Base-by-base conservation (phyloP, 1,140 invertebrate genomes). In the Magallana ariakensis region DNA sequence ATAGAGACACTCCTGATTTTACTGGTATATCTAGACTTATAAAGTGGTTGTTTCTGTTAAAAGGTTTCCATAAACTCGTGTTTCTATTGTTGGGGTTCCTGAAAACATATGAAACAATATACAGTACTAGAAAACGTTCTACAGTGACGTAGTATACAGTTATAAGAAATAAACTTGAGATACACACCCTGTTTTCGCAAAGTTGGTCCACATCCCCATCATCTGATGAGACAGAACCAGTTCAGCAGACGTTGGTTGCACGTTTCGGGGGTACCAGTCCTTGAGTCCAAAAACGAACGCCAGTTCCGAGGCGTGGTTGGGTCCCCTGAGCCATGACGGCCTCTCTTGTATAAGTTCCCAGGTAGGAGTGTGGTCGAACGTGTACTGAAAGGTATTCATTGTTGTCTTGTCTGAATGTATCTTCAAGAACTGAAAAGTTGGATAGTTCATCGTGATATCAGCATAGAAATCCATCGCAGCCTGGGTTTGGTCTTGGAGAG, bases 281-380 rank as follows among this genome's bases (percentile, higher is more conserved):
- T 75, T 16, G 6, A 90, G 62, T 19, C 89, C 88, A 87, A 92
- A 91, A 66, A 91, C 70, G 87, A 88, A 91, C 6, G 82, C 58
- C 54, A 91, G 86, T 83, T 92, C 91, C 22, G 89, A 90, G 16
- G 83, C 91, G 81, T 92, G 91, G 55, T 87, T 88, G n/a, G 91
- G 88, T 22, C 89, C 88, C 1, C 57, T 46, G 4, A 87, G 66
- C 89, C 89, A 91, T 4, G n/a, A 15, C 10, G 87, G 86, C 81
- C 84, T 62, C 10, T 56, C 83, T 6, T n/a, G 16, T 10, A 85
- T 85, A 62, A 87, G 46, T 8, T 80, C 83, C 57, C 81, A 87
- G 5, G 70, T 60, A 54, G 87, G 86, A 22, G 46, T 85, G 33
- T 87, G 87, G 26, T 66, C 80, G 46, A 88, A 89, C 11, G 80